phyloP scores from a whole-genome alignment of 2,888 invertebrate genomes.

The Hedya salicella region DNA sequence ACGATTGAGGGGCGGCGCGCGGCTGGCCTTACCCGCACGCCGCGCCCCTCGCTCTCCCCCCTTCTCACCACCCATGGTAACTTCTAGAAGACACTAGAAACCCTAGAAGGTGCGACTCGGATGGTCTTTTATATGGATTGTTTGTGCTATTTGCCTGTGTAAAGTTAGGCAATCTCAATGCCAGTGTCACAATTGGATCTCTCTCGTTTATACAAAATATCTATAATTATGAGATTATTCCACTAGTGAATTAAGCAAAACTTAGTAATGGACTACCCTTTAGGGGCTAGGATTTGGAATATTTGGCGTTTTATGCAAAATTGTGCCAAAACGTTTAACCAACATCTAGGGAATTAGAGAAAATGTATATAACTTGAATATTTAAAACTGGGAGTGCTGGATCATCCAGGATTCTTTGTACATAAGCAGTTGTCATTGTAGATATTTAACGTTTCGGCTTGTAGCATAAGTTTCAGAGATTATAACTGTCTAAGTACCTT shows the following conservation, averaged over 20 bases:
- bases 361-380: slow-evolving; percentile 61
- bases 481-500: slow-evolving; percentile 53
- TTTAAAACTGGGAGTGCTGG: slow-evolving; percentile 32
- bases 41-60: slow-evolving; percentile 75
- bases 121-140: slow-evolving; percentile 15
- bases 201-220: slow-evolving; percentile 69
- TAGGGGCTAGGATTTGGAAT: slow-evolving; percentile 44
- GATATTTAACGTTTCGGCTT: slow-evolving; percentile 61
- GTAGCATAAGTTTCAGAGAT: slow-evolving; percentile 55
- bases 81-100: slow-evolving; percentile 49
- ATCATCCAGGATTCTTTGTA: slow-evolving; percentile 54
- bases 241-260: slow-evolving; percentile 80
- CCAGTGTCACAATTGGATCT: slow-evolving; percentile 73
- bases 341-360: slow-evolving; percentile 64
- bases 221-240: slow-evolving; percentile 80
- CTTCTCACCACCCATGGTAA: slow-evolving; percentile 79
- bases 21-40: slow-evolving; percentile 84
- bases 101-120: slow-evolving; percentile 22
- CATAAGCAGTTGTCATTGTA: slow-evolving; percentile 69
- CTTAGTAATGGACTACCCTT: slow-evolving; percentile 45
- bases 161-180: slow-evolving; percentile 40
- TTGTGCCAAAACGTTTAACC: slow-evolving; percentile 64
- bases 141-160: slow-evolving; percentile 32
- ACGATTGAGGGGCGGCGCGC: slow-evolving; percentile 91
- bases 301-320: slow-evolving; percentile 49